These are phyloP conservation scores for Uloborus plumipes DNA, from an alignment of 2,888 invertebrate genomes.

Conservation along the genomic window DNA sequence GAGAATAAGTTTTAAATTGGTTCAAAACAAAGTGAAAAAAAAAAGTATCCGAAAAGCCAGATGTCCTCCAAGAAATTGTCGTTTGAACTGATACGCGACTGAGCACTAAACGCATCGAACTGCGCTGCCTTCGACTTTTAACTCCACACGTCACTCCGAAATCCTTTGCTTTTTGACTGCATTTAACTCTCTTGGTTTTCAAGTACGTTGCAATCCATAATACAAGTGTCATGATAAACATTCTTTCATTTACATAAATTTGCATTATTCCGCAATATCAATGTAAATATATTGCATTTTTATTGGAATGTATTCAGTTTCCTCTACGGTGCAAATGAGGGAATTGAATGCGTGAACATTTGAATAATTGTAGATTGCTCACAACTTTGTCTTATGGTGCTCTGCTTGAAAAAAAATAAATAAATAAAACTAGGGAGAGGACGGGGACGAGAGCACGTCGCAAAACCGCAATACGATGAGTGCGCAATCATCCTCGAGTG, in stretches of 20 bases:
- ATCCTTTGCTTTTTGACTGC: slow-evolving; percentile 56
- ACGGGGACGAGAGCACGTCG: slow-evolving; percentile 41
- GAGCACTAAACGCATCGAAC: slow-evolving; percentile 41
- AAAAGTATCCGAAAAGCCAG: slow-evolving; percentile 17
- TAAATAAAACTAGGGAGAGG: not conserved
- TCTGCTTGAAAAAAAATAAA: slow-evolving; percentile 23
- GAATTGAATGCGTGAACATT: no score
- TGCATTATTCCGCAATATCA: slow-evolving; percentile 2
- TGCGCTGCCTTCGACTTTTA: not conserved
- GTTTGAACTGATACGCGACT: slow-evolving; percentile 52
- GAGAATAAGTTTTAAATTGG: no score
- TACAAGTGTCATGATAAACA: slow-evolving; percentile 26
- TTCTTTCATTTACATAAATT: slow-evolving; percentile 24
- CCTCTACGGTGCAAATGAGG: no score
- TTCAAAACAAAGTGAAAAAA: no score
- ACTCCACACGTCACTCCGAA: slow-evolving; percentile 11
- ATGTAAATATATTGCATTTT: no score
- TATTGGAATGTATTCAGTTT: no score
- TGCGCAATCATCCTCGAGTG: slow-evolving; percentile 13
- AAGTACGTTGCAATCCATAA: slow-evolving; percentile 20
- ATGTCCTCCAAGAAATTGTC: slow-evolving; percentile 54
- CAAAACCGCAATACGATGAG: not conserved
- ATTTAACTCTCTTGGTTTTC: slow-evolving; percentile 19
- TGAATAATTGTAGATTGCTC: slow-evolving; percentile 49
- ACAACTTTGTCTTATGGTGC: slow-evolving; percentile 59